Evolutionary conservation across 2,113 vertebrate genomes (phyloP), one percentile per base, ranked within the genome.

Genomic region (Macroglossus sobrinus): DNA sequence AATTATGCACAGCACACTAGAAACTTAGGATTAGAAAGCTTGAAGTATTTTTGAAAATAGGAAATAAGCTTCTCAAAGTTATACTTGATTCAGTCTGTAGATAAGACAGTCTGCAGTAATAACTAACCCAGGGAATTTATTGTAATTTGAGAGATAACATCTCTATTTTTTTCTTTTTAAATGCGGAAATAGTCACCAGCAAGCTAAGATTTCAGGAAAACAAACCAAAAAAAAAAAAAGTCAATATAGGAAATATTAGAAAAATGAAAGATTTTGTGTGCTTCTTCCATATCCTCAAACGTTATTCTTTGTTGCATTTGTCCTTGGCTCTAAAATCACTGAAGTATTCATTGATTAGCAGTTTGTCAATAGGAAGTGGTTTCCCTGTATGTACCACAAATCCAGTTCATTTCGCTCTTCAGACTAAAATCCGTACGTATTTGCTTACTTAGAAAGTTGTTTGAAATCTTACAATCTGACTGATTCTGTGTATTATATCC

Each of bases 121-220:
- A 93, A 84, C 63, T 80, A 91, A 96, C 95, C 97, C 96, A 95
- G 92, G 91, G 96, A 92, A 93, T 79, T 95, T 84, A 72, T 26
- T 93, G 59, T 76, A 47, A 87, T 81, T 89, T 96, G 94, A 90
- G 43, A 93, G 33, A 61, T 78, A 80, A 75, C 63, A 88, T 94
- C 89, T 97, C 80, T 93, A 18, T 72, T 96, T 90, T 93, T 86
- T 79, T 69, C 43, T 89, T 85, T 88, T 76, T 79, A 95, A 87
- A 91, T 38, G 94, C 61, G 95, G 89, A 95, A 97, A 94, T 63
- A 97, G 94, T 93, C 96, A 98, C 97, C 97, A 98, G 98, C 98
- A 98, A 98, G 96, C 85, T 94, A 98, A 89, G 91, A 74, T 92
- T 95, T 92, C 96, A 95, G 97, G 94, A 94, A 89, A 95, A 94